Conservation (phyloP, 2,113 vertebrate genomes). For the Oplegnathus fasciatus region DNA sequence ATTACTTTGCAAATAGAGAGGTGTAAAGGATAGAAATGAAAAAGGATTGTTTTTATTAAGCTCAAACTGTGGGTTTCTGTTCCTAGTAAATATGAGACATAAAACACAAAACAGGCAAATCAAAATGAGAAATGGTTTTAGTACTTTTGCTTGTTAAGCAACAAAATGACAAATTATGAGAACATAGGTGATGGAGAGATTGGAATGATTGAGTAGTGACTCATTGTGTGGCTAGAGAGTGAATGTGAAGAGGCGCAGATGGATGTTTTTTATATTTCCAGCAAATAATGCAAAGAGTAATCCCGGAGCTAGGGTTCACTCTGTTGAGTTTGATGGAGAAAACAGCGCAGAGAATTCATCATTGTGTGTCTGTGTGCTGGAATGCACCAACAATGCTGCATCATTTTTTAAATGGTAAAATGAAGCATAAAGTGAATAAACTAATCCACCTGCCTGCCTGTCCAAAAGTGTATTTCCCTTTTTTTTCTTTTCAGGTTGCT, state of each 20-base stretch:
- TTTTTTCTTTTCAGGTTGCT: slow-evolving; percentile 65
- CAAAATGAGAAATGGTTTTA: not conserved
- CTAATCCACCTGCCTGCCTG: not conserved
- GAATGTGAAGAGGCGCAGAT: not conserved
- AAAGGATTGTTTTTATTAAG: not conserved
- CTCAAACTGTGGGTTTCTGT: not conserved
- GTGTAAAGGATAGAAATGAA: not conserved
- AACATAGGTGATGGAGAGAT: not conserved
- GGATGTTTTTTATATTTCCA: slow-evolving; percentile 13
- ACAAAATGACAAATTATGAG: not conserved
- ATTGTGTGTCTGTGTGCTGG: not conserved
- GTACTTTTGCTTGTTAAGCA: not conserved
- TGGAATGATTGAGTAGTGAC: not conserved
- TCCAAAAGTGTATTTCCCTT: slow-evolving; percentile 26
- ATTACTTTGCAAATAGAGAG: slow-evolving; percentile 6
- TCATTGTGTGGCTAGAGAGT: not conserved
- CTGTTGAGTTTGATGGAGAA: not conserved
- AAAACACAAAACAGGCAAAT: not conserved
- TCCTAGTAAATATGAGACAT: not conserved
- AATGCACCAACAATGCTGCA: not conserved
- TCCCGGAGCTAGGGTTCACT: not conserved
- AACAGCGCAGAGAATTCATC: not conserved
- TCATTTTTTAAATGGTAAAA: not conserved
- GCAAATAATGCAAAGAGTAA: not conserved
- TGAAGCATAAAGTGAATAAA: not conserved